Evolutionary conservation across 2,797 vertebrate genomes (phyloP), one percentile per base, ranked within the genome.

Genomic region (Rhinella marina): DNA sequence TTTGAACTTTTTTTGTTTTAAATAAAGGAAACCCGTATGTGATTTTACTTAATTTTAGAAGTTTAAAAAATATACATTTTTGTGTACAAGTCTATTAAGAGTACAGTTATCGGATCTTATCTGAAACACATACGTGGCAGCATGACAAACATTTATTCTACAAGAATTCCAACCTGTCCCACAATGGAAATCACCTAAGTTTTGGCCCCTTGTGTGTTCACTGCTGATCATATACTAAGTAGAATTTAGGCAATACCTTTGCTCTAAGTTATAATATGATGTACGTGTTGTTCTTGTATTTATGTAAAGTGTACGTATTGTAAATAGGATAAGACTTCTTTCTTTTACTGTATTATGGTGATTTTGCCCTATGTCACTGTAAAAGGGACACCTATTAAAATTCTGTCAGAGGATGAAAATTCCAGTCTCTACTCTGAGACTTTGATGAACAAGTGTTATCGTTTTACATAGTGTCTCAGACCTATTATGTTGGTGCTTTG

Each of bases 261-360:
- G 96, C 97, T 98, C 97, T 95, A 93, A 96, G 96, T 98, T 97
- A 97, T 97, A 97, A 97, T 98, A 97, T 97, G 98, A 97, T 96
- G 97, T 99, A 98, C 96, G 97, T 96, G 97, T 97, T 94, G 97
- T 97, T 98, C 95, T 96, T 98, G 98, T 99, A 99, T 98, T 99
- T 98, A 99, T 99, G 97, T 99, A 98, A 97, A 98, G 97, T 99
- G 97, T 98, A 97, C 96, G 97, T 98, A 98, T 96, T 99, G 98
- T 99, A 99, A 98, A 99, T 99, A 99, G 97, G 96, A 95, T 96
- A 96, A 97, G 95, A 98, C 97, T 98, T 93, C 82, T 95, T 96
- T 95, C 96, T 97, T 96, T 98, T 97, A 95, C 95, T 94, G 96
- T 97, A 97, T 95, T 96, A 96, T 96, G 95, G 97, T 98, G 97